A percentile compares a stretch with the other conserved stretches of the same genome.
Evolutionary conservation across 2,888 invertebrate species (phyloP).

Genomic region (Drosophila barbarae): DNA sequence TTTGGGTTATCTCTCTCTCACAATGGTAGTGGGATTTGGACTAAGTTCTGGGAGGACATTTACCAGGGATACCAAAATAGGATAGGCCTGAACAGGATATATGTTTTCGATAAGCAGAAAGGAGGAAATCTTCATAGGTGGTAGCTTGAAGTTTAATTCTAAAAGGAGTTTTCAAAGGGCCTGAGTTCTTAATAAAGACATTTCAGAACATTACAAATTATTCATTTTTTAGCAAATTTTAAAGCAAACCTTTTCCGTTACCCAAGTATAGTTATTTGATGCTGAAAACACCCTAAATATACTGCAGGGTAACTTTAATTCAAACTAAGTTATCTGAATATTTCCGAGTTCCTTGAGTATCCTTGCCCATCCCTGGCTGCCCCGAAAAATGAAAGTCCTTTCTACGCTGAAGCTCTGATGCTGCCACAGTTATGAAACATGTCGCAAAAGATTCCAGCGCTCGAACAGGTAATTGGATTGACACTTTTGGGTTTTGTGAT

Average conservation of each 20-base stretch:
- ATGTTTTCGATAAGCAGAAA: neutral
- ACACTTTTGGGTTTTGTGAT: constrained; percentile 74
- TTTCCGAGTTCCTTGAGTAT: neutral
- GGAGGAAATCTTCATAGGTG: neutral
- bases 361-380: constrained; percentile 31
- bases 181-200: too few relatives aligned
- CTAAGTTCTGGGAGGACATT: constrained; percentile 7
- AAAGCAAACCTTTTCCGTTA: neutral
- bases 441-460: constrained; percentile 76
- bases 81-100: neutral
- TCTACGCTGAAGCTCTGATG: constrained; percentile 18
- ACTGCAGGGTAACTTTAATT: neutral
- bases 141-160: neutral
- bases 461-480: constrained; percentile 78
- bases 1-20: constrained; percentile 27
- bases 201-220: too few relatives aligned
- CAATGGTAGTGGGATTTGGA: constrained; percentile 34
- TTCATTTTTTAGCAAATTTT: too few relatives aligned
- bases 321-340: constrained; percentile 11
- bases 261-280: neutral
- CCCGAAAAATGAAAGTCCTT: constrained; percentile 47
- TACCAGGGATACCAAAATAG: constrained; percentile 20
- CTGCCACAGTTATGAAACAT: constrained; percentile 70
- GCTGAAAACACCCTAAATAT: neutral
- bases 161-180: neutral